Conservation (phyloP, 2,113 vertebrate genomes). For the Phoenicopterus ruber region DNA sequence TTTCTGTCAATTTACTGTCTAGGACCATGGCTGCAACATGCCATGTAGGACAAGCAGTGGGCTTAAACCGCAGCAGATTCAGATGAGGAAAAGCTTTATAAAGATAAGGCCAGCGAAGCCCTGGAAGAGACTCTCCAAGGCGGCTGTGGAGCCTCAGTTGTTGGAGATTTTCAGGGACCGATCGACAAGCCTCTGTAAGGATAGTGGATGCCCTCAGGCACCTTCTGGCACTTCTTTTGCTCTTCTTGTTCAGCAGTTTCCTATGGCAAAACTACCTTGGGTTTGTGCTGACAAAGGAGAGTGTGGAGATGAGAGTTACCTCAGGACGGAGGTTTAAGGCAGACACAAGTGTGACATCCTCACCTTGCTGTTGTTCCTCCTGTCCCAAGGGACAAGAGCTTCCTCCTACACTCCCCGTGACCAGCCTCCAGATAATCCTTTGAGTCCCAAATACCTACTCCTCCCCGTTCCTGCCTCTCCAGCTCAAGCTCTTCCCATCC, state of each 20-base stretch:
- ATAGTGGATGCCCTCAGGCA: background rate
- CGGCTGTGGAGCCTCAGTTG: no score
- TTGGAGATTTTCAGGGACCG: background rate
- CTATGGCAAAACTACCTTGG: background rate
- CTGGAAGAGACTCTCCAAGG: background rate
- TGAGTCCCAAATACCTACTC: background rate
- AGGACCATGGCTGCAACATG: background rate
- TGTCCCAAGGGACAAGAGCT: background rate
- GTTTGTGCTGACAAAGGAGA: background rate
- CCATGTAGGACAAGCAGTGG: background rate
- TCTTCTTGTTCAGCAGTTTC: background rate
- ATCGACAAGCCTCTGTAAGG: background rate
- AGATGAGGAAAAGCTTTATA: background rate
- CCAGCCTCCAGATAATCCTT: background rate
- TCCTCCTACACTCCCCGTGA: background rate
- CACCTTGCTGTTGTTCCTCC: background rate
- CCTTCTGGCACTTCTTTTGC: accelerated
- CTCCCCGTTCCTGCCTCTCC: background rate
- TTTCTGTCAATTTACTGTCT: background rate
- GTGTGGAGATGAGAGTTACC: background rate
- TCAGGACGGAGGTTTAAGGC: background rate
- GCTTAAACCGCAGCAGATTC: background rate
- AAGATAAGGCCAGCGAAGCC: background rate
- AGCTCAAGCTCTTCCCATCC: background rate
- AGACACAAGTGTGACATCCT: background rate